phyloP scores from a whole-genome alignment of 2,888 invertebrate species.

The Bellardia bayeri region DNA sequence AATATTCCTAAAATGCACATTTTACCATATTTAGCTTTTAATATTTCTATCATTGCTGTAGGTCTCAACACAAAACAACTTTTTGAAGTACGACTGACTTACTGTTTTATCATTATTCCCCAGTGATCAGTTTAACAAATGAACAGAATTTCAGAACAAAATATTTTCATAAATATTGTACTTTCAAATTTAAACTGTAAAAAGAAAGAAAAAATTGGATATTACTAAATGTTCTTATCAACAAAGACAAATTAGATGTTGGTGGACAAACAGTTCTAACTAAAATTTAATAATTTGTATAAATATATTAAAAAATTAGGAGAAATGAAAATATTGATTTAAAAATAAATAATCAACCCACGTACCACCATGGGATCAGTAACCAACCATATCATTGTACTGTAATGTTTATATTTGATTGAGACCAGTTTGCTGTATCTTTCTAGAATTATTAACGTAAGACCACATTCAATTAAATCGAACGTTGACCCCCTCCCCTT shows the following conservation, averaged over 20 bases:
- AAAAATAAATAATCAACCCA: conserved; percentile 68
- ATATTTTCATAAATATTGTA: conserved; percentile 53
- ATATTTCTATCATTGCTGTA: conserved; percentile 30
- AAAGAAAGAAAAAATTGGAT: conserved; percentile 71
- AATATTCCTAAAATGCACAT: conserved; percentile 26
- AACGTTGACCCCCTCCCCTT: conserved; percentile 49
- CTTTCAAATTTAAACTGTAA: conserved; percentile 69
- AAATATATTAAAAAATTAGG: conserved; percentile 38
- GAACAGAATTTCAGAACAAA: conserved; percentile 53
- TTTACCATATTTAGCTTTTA: conserved; percentile 44
- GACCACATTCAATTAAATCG: conserved; percentile 5
- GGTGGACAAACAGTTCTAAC: conserved; percentile 47
- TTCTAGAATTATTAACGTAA: neutral
- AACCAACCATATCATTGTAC: conserved; percentile 7
- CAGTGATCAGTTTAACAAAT: conserved; percentile 62
- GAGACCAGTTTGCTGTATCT: conserved; percentile 14
- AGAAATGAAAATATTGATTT: conserved; percentile 17
- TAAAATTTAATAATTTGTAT: conserved; percentile 48
- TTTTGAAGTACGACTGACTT: conserved; percentile 51
- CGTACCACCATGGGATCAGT: conserved; percentile 77
- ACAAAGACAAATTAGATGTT: conserved; percentile 35
- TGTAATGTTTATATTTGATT: conserved; percentile 5
- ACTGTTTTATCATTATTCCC: conserved; percentile 52
- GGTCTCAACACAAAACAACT: conserved; percentile 31
- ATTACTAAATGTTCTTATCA: conserved; percentile 58